A percentile compares a stretch with the other conserved stretches of the same genome.
phyloP scores from a whole-genome alignment of 2,113 vertebrate genomes.

The Myrmecobius fasciatus region DNA sequence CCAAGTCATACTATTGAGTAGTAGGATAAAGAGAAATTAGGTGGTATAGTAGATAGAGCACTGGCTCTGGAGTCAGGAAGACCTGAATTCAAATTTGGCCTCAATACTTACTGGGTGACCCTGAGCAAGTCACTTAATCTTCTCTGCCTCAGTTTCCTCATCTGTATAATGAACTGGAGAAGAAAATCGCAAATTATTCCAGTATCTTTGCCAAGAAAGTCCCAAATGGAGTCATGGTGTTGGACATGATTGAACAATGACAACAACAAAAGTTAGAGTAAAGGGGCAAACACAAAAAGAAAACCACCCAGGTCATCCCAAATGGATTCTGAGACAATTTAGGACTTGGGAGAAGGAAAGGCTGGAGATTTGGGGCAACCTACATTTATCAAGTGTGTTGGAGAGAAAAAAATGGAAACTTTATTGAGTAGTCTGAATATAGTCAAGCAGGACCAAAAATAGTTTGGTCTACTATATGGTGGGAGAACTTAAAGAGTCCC shows the following conservation, averaged over 20 bases:
- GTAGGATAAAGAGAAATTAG: not conserved
- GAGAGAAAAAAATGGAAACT: not conserved
- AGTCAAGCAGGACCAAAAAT: not conserved
- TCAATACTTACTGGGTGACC: not conserved
- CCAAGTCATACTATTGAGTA: not conserved
- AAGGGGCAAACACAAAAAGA: not conserved
- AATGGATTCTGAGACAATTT: not conserved
- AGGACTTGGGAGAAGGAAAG: not conserved
- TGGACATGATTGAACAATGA: not conserved
- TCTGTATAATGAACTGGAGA: not conserved
- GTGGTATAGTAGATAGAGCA: not conserved
- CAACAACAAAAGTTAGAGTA: not conserved
- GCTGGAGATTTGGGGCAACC: not conserved
- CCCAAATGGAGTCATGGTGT: not conserved
- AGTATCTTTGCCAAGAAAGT: not conserved
- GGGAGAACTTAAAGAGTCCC: not conserved
- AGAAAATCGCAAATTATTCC: not conserved
- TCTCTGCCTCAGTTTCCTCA: not conserved
- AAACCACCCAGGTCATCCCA: not conserved
- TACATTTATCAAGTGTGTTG: not conserved
- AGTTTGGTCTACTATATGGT: not conserved
- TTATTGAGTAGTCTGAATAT: not conserved
- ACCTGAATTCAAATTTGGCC: not conserved
- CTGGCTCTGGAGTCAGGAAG: not conserved
- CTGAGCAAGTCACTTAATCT: not conserved